Percentiles rank a stretch among this genome's conserved stretches.
Evolutionary conservation across 2,888 invertebrate genomes (phyloP).

Genomic region (Gortyna flavago): DNA sequence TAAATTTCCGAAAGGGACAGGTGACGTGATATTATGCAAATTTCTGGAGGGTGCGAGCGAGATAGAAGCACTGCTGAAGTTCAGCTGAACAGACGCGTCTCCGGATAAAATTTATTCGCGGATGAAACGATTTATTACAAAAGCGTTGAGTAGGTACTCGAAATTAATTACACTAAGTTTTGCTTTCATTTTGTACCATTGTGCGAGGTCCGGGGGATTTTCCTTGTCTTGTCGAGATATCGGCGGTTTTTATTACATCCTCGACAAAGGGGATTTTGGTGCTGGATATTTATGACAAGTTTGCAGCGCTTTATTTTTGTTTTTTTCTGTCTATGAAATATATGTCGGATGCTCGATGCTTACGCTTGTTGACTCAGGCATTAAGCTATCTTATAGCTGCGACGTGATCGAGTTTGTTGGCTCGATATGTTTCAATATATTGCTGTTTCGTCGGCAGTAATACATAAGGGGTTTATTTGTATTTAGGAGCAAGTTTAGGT

Average conservation of each 20-base stretch:
- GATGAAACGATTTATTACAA: slow-evolving; percentile 90
- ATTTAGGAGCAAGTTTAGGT: slow-evolving; percentile 42
- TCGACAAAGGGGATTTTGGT: slow-evolving; percentile 70
- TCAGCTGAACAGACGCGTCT: slow-evolving; percentile 76
- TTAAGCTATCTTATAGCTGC: slow-evolving; percentile 67
- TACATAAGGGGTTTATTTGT: slow-evolving; percentile 58
- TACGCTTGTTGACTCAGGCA: slow-evolving; percentile 67
- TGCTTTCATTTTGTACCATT: slow-evolving; percentile 84
- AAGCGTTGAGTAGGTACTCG: slow-evolving; percentile 89
- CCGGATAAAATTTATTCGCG: slow-evolving; percentile 86
- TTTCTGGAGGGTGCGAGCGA: slow-evolving; percentile 75
- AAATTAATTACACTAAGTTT: slow-evolving; percentile 88
- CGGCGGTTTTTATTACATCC: slow-evolving; percentile 77
- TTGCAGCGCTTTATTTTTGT: slow-evolving; percentile 70
- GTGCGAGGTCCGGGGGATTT: slow-evolving; percentile 76
- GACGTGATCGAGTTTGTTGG: slow-evolving; percentile 69
- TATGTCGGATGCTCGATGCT: slow-evolving; percentile 68
- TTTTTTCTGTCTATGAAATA: slow-evolving; percentile 71
- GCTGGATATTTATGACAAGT: slow-evolving; percentile 77
- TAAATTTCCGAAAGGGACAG: slow-evolving; percentile 87
- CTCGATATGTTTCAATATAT: slow-evolving; percentile 65
- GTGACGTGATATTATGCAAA: slow-evolving; percentile 87
- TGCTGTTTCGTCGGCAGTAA: slow-evolving; percentile 52
- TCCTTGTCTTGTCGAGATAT: slow-evolving; percentile 78
- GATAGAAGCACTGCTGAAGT: slow-evolving; percentile 79